These are phyloP conservation scores for Diarsia mendica DNA, from an alignment of 2,888 invertebrate species.

Conservation along the genomic window DNA sequence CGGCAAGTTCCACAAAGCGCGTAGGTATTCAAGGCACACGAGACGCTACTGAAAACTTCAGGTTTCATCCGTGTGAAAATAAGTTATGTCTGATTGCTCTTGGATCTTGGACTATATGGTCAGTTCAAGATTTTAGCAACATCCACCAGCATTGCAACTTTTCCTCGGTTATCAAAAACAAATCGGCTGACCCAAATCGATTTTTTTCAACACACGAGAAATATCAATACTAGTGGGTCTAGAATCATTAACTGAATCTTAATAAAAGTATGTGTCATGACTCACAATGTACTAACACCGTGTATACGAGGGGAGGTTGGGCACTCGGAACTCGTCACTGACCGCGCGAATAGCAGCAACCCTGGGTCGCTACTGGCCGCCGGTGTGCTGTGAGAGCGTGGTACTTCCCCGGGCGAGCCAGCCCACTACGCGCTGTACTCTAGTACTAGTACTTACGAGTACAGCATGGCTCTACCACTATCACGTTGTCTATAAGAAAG, in stretches of 20 bases:
- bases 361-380: background rate
- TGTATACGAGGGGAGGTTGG: constrained; percentile 13
- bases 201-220: background rate
- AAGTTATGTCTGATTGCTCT: too few relatives aligned
- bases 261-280: background rate
- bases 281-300: background rate
- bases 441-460: constrained; percentile 4
- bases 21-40: too few relatives aligned
- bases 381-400: constrained; percentile 23
- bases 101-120: too few relatives aligned
- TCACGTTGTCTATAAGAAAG: background rate
- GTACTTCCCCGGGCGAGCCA: constrained; percentile 33
- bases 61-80: too few relatives aligned
- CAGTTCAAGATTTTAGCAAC: background rate
- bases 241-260: background rate
- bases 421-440: constrained; percentile 23
- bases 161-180: background rate
- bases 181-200: background rate
- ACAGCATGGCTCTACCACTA: constrained; percentile 42
- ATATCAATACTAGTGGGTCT: background rate
- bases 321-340: constrained; percentile 22
- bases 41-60: too few relatives aligned
- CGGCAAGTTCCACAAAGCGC: too few relatives aligned
- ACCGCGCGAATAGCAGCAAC: constrained; percentile 12
- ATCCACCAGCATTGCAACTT: background rate